Conservation (phyloP, 2,113 vertebrate species). For the Perognathus longimembris region DNA sequence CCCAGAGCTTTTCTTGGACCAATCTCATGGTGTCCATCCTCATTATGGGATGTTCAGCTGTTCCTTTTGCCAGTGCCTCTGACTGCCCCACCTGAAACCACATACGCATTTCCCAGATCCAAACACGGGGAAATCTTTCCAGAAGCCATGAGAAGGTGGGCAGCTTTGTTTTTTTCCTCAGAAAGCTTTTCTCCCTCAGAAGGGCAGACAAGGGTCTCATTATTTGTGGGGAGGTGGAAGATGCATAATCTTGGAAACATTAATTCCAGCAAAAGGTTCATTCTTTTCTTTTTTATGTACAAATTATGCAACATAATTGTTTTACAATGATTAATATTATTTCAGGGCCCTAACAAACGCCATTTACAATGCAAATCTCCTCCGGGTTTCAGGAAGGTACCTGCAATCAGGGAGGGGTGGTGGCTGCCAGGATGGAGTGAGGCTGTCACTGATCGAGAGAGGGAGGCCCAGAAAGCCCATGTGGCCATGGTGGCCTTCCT, state of each 20-base stretch:
- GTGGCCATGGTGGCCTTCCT: accelerated
- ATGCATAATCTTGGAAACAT: constrained; percentile 60
- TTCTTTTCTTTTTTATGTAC: constrained; percentile 75
- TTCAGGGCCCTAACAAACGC: constrained; percentile 72
- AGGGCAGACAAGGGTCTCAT: constrained; percentile 57
- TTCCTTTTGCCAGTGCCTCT: background rate
- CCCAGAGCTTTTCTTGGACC: background rate
- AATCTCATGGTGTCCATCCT: background rate
- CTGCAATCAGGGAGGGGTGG: constrained; percentile 46
- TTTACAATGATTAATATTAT: constrained; percentile 81
- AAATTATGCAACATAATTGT: constrained; percentile 79
- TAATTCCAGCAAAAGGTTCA: constrained; percentile 71
- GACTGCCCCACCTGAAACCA: background rate
- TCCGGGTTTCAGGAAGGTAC: constrained; percentile 52
- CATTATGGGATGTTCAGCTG: background rate
- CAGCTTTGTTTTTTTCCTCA: constrained; percentile 31
- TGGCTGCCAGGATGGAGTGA: background rate
- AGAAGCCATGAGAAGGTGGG: background rate
- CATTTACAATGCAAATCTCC: constrained; percentile 81
- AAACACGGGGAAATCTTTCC: background rate
- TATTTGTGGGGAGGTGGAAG: constrained; percentile 50
- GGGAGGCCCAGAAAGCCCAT: background rate
- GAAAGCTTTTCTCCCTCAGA: constrained; percentile 37
- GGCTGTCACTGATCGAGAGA: background rate
- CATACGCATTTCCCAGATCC: background rate